These are phyloP conservation scores for Willisornis vidua DNA, from an alignment of 2,113 vertebrate species.

Conservation along the genomic window DNA sequence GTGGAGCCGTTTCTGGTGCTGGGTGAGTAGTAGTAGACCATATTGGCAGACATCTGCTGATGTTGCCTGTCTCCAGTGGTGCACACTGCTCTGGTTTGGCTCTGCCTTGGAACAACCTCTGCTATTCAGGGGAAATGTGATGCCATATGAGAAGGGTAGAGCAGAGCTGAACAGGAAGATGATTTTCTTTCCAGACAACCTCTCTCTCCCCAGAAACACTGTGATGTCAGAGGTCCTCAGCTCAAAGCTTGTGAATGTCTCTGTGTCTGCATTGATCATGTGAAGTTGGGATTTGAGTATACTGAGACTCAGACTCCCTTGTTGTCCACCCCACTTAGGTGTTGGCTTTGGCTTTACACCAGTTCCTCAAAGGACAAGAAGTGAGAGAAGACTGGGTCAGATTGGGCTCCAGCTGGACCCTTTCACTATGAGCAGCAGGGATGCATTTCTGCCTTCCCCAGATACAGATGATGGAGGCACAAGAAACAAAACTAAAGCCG, in stretches of 20 bases:
- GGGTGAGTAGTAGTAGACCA: background rate
- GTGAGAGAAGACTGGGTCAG: background rate
- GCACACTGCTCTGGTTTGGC: background rate
- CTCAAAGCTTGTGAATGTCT: background rate
- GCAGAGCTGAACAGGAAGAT: background rate
- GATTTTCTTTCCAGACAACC: background rate
- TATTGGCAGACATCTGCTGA: background rate
- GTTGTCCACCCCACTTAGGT: background rate
- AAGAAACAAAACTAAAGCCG: background rate
- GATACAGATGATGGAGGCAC: background rate
- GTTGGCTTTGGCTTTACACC: background rate
- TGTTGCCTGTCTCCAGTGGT: background rate
- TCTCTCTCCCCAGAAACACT: background rate
- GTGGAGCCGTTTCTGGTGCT: background rate
- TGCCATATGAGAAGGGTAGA: background rate
- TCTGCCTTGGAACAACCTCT: background rate
- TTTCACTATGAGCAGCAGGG: background rate
- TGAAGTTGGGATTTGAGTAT: background rate
- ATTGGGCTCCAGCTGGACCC: background rate
- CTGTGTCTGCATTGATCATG: background rate
- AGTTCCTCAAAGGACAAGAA: background rate
- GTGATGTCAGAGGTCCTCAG: background rate
- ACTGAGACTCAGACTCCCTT: background rate
- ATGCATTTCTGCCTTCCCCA: background rate
- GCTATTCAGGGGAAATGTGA: accelerated